These are phyloP conservation scores for Streblospio benedicti DNA, from an alignment of 1,140 invertebrate genomes.

Conservation along the genomic window DNA sequence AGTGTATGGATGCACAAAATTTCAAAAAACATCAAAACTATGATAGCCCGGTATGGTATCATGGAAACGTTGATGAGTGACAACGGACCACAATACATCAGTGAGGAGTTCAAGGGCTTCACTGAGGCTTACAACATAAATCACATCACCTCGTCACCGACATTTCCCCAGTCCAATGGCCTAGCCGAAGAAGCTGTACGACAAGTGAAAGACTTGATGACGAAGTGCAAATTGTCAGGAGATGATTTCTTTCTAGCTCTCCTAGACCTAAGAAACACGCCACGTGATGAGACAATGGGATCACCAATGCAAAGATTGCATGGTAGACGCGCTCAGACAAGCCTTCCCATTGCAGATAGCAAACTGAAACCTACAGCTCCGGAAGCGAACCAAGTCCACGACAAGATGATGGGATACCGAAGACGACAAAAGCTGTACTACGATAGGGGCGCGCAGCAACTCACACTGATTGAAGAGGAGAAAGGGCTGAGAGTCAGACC, in stretches of 20 bases:
- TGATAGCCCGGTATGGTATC: slow-evolving; percentile 20
- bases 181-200: slow-evolving; percentile 26
- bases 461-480: too few relatives aligned
- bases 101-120: too few relatives aligned
- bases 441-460: too few relatives aligned
- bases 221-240: slow-evolving; percentile 18
- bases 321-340: slow-evolving; percentile 14
- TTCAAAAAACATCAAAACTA: slow-evolving; percentile 6
- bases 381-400: too few relatives aligned
- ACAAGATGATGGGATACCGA: too few relatives aligned
- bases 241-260: slow-evolving; percentile 20
- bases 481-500: too few relatives aligned
- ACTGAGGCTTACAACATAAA: too few relatives aligned
- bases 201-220: slow-evolving; percentile 22
- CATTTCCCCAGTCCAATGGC: slow-evolving; percentile 22
- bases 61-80: slow-evolving; percentile 20
- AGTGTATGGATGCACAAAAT: slow-evolving; percentile 44
- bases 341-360: slow-evolving; percentile 15
- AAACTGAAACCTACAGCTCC: background rate
- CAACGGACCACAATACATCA: slow-evolving; percentile 26
- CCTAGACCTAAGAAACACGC: slow-evolving; percentile 24
- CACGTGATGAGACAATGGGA: slow-evolving; percentile 18
- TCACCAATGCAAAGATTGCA: slow-evolving; percentile 25
- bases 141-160: slow-evolving; percentile 20
- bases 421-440: too few relatives aligned